Conservation (phyloP, 2,888 invertebrate species). For the Linyphia triangularis region DNA sequence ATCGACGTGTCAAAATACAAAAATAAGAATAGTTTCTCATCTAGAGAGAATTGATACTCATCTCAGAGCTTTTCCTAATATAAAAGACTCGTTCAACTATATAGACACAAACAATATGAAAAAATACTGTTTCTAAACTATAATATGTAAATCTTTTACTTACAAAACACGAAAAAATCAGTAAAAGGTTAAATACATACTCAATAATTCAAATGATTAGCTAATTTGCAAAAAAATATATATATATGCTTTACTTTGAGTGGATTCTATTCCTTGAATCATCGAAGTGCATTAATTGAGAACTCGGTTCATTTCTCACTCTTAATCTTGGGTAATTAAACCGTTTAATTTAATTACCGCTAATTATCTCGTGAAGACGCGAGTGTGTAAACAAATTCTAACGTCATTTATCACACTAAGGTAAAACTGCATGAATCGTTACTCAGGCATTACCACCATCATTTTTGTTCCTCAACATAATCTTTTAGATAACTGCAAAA, state of each 20-base stretch:
- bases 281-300: constrained; percentile 36
- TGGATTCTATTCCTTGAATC: constrained; percentile 15
- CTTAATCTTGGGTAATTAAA: constrained; percentile 72
- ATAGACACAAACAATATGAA: too few species aligned
- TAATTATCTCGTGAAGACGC: constrained; percentile 61
- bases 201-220: neutral
- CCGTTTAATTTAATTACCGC: constrained; percentile 69
- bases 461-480: constrained; percentile 41
- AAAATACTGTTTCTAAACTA: too few species aligned
- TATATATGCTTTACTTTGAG: neutral
- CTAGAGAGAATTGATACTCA: too few species aligned
- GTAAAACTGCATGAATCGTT: constrained; percentile 38
- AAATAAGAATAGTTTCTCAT: too few species aligned
- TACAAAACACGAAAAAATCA: neutral
- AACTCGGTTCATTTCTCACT: constrained; percentile 60
- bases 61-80: too few species aligned
- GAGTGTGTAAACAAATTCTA: constrained; percentile 67
- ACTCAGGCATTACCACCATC: constrained; percentile 32
- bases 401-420: constrained; percentile 51
- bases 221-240: neutral
- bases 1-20: too few species aligned
- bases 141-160: neutral
- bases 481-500: constrained; percentile 42
- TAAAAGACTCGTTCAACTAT: too few species aligned
- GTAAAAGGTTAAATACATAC: too few species aligned